Base-by-base conservation (phyloP, 2,113 vertebrate species). In the Ovibos moschatus region DNA sequence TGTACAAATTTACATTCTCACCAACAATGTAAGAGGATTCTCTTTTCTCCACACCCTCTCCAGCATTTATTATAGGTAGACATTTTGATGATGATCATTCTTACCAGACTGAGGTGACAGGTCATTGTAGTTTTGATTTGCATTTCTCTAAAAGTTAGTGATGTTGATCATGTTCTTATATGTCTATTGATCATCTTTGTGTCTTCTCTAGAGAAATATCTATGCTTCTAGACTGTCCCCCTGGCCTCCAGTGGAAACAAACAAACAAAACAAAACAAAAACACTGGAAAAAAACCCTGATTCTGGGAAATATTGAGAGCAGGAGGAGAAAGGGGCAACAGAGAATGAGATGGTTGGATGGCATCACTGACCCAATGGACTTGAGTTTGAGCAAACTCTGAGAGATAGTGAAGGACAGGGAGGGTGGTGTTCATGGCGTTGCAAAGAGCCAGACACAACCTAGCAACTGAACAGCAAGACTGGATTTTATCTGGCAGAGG, bases 161-260 rank as follows among this genome's bases (percentile, higher is more conserved):
- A 30, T 79, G 28, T 79, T 79, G 43, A 33, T 30, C 76, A 50
- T 50, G 10, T 19, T 50, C 8, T 79, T 45, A 79, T 50, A 45
- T 79, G 27, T 30, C 15, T 79, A 17, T 50, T 79, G 76, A 47
- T 5, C 28, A 33, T 79, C 16, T 79, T 17, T 33, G 28, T 50
- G 9, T 79, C 45, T 79, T 50, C 76, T 50, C 33, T 50, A 28
- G 45, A 79, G 76, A 79, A 50, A 50, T 33, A 47, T 33, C 7
- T 79, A 19, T 76, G 71, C 71, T 76, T 76, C 23, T 43, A 76
- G 71, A 43, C 12, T 43, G n/a, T 43, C 3, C 71, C 2, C 40
- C 6, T 0, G 0, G 3, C 23, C 36, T 43, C 71, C 23, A 76
- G 36, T 43, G 71, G 11, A 74, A 74, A 76, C 21, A 25, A 43